Base-by-base conservation (phyloP, 2,113 vertebrate species). In the Dromiciops gliroides region DNA sequence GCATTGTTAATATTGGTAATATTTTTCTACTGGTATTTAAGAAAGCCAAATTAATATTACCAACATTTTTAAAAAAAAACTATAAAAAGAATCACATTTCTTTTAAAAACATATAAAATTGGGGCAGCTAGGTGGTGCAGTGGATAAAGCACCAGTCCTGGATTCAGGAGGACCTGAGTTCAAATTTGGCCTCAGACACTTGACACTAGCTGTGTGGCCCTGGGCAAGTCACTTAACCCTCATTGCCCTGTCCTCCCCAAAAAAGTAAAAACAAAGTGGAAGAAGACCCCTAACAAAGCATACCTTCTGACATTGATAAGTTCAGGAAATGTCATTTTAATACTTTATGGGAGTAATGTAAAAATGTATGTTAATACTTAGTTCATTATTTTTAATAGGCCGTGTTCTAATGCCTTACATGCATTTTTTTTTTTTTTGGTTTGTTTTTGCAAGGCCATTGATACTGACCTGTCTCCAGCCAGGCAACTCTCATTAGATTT, bases 401-500 rank as follows among this genome's bases (percentile, higher is more conserved):
- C 97, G 96, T 97, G 92, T 97, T 96, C 95, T 97, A 98, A 96
- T 51, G 96, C 51, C 95, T 75, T 93, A 92, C 94, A 97, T 97
- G 93, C 94, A 93, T 95, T 95, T 98, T n/a, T 31, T 56, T 60
- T 60, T 52, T 52, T 56, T n/a, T n/a, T n/a, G n/a, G n/a, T n/a
- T 26, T 97, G 53, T 88, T 67, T 95, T 97, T 98, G 97, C 96
- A 97, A 96, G 92, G 97, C 95, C 96, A 97, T 93, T 53, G 96
- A 95, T 98, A 98, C 52, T 23, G 96, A 98, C 89, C 26, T 94
- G 89, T 96, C 90, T 97, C 91, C 97, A 96, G 97, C 96, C 91
- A 93, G 97, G 91, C 93, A 2, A 97, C 96, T 98, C 93, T 96
- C 94, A 94, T 97, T 96, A 88, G 97, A 98, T 98, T 98, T 98